A percentile compares a stretch with the other conserved stretches of the same genome.
Evolutionary conservation across 2,888 invertebrate species (phyloP).

Genomic region (Eudemis profundana): DNA sequence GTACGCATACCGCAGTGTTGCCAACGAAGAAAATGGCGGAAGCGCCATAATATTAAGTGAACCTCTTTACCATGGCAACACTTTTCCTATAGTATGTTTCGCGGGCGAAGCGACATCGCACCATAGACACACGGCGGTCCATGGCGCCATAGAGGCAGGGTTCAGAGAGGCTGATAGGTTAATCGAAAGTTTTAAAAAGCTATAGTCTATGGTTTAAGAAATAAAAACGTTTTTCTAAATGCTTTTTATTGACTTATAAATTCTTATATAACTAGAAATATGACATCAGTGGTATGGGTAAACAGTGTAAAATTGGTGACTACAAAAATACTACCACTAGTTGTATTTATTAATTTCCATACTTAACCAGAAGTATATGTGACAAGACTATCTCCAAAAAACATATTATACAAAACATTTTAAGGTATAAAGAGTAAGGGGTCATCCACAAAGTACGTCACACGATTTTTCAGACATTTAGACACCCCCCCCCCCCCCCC

Average conservation of each 20-base stretch:
- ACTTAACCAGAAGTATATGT: no score
- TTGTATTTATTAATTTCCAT: no score
- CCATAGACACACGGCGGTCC: slow-evolving; percentile 87
- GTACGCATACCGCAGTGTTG: slow-evolving; percentile 87
- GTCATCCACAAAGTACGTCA: no score
- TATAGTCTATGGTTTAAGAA: slow-evolving; percentile 11
- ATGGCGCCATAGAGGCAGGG: slow-evolving; percentile 91
- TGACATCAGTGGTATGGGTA: neutral
- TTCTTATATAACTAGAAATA: neutral
- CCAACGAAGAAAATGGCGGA: slow-evolving; percentile 83
- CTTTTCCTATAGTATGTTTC: slow-evolving; percentile 85
- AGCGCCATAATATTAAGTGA: slow-evolving; percentile 82
- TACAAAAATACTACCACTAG: no score
- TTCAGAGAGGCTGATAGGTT: slow-evolving; percentile 89
- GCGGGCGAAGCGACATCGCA: slow-evolving; percentile 89
- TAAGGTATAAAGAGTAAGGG: no score
- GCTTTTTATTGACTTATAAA: slow-evolving; percentile 3
- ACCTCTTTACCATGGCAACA: slow-evolving; percentile 73
- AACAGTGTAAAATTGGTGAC: no score
- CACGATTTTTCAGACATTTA: no score
- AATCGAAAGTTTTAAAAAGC: slow-evolving; percentile 61
- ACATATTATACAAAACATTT: no score
- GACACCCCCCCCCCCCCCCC: no score
- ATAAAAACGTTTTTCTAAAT: slow-evolving; percentile 11
- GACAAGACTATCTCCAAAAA: no score